phyloP scores from a whole-genome alignment of 2,113 vertebrate species.

The Indicator indicator region DNA sequence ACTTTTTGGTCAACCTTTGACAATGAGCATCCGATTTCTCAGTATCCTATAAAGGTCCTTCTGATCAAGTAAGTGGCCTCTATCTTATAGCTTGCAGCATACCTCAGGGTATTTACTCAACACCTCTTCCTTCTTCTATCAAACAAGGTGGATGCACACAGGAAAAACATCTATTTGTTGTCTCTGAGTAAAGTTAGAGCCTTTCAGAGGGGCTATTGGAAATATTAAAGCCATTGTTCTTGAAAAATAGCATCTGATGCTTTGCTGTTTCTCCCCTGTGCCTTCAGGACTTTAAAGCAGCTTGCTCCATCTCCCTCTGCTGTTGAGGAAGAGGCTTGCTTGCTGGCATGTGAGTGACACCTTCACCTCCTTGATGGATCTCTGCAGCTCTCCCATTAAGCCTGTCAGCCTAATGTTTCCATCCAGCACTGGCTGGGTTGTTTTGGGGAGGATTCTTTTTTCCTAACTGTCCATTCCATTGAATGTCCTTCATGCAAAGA shows the following conservation, averaged over 20 bases:
- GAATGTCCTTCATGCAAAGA: accelerated
- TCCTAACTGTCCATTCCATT: background rate
- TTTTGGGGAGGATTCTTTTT: background rate
- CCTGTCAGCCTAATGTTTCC: background rate
- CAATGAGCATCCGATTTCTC: accelerated
- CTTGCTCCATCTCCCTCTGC: background rate
- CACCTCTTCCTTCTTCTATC: background rate
- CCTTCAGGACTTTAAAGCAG: background rate
- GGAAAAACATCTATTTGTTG: background rate
- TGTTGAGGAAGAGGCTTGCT: background rate
- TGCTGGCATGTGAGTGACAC: background rate
- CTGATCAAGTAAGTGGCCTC: background rate
- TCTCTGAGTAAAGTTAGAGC: background rate
- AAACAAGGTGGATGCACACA: accelerated
- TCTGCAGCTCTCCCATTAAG: background rate
- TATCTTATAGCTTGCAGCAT: background rate
- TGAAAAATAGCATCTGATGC: background rate
- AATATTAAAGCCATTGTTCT: background rate
- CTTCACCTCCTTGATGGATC: background rate
- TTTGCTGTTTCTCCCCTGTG: background rate
- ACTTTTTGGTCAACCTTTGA: accelerated
- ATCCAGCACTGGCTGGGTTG: background rate
- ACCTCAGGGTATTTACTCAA: background rate
- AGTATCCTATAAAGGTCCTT: background rate
- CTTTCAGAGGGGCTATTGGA: background rate